phyloP scores from a whole-genome alignment of 1,140 invertebrate genomes.

The Drosophila santomea region DNA sequence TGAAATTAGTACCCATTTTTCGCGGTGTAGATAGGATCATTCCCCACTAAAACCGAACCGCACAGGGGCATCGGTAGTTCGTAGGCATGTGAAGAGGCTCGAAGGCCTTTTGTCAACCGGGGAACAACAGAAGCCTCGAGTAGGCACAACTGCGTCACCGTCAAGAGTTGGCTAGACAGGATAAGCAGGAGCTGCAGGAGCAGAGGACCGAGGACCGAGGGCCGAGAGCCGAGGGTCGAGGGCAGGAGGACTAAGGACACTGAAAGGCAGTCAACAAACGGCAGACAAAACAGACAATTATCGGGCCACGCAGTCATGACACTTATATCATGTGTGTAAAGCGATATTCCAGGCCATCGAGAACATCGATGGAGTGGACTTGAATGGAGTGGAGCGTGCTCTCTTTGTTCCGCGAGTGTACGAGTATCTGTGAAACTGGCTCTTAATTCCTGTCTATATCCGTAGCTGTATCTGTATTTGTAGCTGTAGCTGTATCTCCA shows the following conservation, averaged over 20 bases:
- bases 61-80: slow-evolving; percentile 11
- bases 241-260: slow-evolving; percentile 7
- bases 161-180: slow-evolving; percentile 31
- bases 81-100: slow-evolving; percentile 21
- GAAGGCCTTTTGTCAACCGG: slow-evolving; percentile 35
- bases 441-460: slow-evolving; percentile 15
- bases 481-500: slow-evolving; percentile 20
- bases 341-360: slow-evolving; percentile 54
- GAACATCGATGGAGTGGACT: slow-evolving; percentile 51
- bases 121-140: slow-evolving; percentile 43
- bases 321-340: slow-evolving; percentile 73
- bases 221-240: not conserved
- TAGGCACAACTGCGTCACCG: slow-evolving; percentile 44
- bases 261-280: slow-evolving; percentile 29
- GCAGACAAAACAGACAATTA: slow-evolving; percentile 73
- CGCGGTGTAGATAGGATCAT: slow-evolving; percentile 33
- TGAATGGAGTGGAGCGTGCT: slow-evolving; percentile 48
- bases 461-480: slow-evolving; percentile 22
- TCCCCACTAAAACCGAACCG: slow-evolving; percentile 37
- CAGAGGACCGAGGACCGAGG: not conserved
- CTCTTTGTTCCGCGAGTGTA: slow-evolving; percentile 31
- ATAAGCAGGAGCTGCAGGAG: slow-evolving; percentile 28
- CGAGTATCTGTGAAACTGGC: slow-evolving; percentile 12
- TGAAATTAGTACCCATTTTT: not conserved
- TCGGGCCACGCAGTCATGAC: slow-evolving; percentile 50